Conservation (phyloP, 2,797 vertebrate genomes). For the Hirundo rustica region DNA sequence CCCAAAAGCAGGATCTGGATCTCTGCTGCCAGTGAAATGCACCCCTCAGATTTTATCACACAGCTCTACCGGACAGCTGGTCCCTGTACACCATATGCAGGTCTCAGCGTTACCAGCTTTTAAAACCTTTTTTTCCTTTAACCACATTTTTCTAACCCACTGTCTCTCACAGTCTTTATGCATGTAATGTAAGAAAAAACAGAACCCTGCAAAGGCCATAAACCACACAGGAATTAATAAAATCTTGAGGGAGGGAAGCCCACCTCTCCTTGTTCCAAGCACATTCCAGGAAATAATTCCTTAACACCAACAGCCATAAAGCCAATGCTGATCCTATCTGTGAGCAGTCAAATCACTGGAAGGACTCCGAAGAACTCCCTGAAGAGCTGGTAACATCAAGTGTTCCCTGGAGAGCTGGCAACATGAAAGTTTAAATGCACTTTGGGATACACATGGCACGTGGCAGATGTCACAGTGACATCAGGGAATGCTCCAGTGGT, state of each 20-base stretch:
- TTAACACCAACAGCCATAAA: neutral
- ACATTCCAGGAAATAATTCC: neutral
- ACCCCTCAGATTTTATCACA: too few relatives aligned
- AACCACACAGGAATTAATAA: neutral
- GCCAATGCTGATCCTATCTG: neutral
- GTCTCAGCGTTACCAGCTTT: accelerated
- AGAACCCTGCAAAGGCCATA: neutral
- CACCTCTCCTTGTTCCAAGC: neutral
- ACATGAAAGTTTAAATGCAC: neutral
- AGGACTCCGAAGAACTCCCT: neutral
- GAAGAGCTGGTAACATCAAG: neutral
- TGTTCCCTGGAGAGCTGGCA: neutral
- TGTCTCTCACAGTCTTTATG: neutral
- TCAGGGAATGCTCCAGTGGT: neutral
- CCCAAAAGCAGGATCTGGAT: neutral
- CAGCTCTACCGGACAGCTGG: accelerated
- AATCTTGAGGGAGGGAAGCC: neutral
- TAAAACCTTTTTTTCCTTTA: neutral
- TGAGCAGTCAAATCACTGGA: neutral
- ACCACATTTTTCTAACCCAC: neutral
- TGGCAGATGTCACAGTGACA: neutral
- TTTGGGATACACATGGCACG: neutral
- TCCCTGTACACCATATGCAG: accelerated
- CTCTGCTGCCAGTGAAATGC: neutral
- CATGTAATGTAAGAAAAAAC: accelerated